Evolutionary conservation across 2,797 vertebrate genomes (phyloP), one percentile per base, ranked within the genome.

Genomic region (Cichlasoma orientale): DNA sequence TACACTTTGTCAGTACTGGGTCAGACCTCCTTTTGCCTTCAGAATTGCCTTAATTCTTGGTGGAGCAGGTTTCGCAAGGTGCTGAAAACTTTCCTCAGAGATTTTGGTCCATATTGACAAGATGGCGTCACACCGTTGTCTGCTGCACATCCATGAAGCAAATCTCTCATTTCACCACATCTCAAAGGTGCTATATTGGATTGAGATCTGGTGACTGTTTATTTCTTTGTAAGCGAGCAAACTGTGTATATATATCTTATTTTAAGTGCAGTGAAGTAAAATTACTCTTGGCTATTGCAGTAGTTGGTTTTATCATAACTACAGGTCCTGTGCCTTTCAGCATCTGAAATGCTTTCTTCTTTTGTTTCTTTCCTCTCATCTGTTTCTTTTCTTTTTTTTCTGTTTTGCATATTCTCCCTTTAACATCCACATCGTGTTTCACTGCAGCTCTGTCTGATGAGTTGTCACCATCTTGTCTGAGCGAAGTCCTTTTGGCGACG

Each of bases 381-480:
- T 83, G 71, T 72, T 88, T 86, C 75, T 74, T 66, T 75, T 82
- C 72, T 79, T 66, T 58, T 63, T 25, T 9, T 66, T 29, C 27
- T 66, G 33, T 86, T 91, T 79, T 80, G 72, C 58, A 80, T 87
- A 76, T 88, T 89, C 82, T 84, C 16, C 82, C 25, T 84, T 83
- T 81, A 80, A 82, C 80, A 68, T 75, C 70, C 82, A 82, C 83
- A 36, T 73, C 31, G 13, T 66, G 80, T 87, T 83, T 80, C 79
- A 87, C 75, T 19, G 36, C 70, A 9, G 59, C 85, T 78, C 61
- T 38, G 57, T 88, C 77, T 84, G 88, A 90, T 81, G 88, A 82
- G 74, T 86, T 92, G 91, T 93, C 92, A 89, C 86, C 87, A 81
- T 85, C 82, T 83, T 92, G 88, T 93, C 89, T 76, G 68, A 80